Evolutionary conservation across 1,140 invertebrate genomes (phyloP).

Genomic region (Fopius arisanus): DNA sequence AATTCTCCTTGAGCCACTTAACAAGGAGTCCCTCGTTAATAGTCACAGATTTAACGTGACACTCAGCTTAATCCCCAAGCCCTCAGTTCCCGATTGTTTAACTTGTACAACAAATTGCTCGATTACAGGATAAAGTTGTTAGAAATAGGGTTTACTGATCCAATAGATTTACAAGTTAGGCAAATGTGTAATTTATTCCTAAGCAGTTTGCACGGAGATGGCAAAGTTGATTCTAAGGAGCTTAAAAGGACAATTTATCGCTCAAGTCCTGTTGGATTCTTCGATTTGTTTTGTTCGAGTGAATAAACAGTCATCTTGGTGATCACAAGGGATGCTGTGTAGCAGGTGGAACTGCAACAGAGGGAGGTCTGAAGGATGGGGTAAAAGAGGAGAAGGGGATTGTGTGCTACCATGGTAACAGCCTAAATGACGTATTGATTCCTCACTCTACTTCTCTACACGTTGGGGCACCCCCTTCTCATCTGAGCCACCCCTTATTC

Average conservation of each 20-base stretch:
- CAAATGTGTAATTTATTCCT: slow-evolving; percentile 14
- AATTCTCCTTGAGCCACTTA: not conserved
- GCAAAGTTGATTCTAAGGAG: slow-evolving; percentile 7
- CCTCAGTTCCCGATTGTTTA: slow-evolving; percentile 11
- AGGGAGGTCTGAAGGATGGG: slow-evolving; percentile 13
- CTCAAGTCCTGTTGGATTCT: not conserved
- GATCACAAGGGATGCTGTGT: not conserved
- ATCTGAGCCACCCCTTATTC: slow-evolving; percentile 3
- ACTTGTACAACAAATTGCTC: slow-evolving; percentile 15
- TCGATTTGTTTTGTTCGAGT: not conserved
- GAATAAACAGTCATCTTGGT: slow-evolving; percentile 1
- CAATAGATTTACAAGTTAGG: slow-evolving; percentile 4
- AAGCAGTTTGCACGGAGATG: not conserved
- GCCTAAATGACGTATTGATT: slow-evolving; percentile 38
- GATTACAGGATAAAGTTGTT: slow-evolving; percentile 17
- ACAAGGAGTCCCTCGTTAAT: not conserved
- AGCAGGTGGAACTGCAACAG: slow-evolving; percentile 2
- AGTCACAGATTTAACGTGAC: not conserved
- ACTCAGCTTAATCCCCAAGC: not conserved
- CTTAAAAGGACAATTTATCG: slow-evolving; percentile 16
- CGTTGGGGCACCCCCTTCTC: not conserved
- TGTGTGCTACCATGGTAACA: slow-evolving; percentile 35
- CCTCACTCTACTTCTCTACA: slow-evolving; percentile 19
- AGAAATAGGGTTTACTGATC: not conserved
- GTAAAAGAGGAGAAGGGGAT: not conserved